Conservation (phyloP, 2,888 invertebrate species). For the Dolichomitus sp. region DNA sequence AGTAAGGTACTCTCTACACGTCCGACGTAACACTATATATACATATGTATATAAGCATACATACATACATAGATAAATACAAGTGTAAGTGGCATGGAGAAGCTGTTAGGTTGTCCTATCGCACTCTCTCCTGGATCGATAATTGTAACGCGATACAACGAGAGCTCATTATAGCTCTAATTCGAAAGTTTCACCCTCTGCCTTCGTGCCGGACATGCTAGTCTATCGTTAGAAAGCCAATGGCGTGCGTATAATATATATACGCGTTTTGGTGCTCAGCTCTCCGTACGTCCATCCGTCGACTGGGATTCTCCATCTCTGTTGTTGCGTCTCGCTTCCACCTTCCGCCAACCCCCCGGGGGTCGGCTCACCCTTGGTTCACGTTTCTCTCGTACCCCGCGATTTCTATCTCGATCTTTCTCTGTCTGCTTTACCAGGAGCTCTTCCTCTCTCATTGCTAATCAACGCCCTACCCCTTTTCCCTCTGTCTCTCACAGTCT, state of each 20-base stretch:
- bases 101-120: conserved; percentile 52
- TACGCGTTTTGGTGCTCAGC: conserved; percentile 15
- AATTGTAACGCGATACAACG: conserved; percentile 67
- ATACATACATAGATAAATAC: conserved; percentile 15
- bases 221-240: conserved; percentile 62
- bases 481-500: conserved; percentile 48
- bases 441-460: conserved; percentile 63
- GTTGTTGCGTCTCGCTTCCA: conserved; percentile 13
- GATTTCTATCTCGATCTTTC: conserved; percentile 25
- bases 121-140: conserved; percentile 58
- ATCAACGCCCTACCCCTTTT: conserved; percentile 66
- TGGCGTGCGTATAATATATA: conserved; percentile 17
- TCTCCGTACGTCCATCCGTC: conserved; percentile 26
- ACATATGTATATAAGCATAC: conserved; percentile 7
- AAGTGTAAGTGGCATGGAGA: conserved; percentile 25
- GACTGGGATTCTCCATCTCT: conserved; percentile 12
- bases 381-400: conserved; percentile 7
- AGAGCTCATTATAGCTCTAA: conserved; percentile 79
- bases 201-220: conserved; percentile 47
- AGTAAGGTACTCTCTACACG: conserved; percentile 54
- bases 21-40: conserved; percentile 34
- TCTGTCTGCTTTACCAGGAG: background rate
- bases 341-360: conserved; percentile 8
- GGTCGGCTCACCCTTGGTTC: conserved; percentile 8
- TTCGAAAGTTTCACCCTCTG: conserved; percentile 73